Base-by-base conservation (phyloP, 2,113 vertebrate species). In the Anolis carolinensis region DNA sequence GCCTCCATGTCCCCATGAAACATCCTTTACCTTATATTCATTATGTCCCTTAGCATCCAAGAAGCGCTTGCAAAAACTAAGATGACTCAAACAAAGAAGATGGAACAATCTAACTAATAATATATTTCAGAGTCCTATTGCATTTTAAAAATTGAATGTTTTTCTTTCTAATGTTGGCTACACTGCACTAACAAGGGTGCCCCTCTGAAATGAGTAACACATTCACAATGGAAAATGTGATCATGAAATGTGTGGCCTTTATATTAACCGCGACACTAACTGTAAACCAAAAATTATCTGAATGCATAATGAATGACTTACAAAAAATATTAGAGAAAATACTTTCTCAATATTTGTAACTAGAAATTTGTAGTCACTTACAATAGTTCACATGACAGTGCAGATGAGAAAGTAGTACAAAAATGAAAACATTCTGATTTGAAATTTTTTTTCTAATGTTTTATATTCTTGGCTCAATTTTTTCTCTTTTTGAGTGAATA, bases 341-440 rank as follows among this genome's bases (percentile, higher is more conserved):
- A 81, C 79, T 63, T 50, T n/a, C n/a, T 62, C 7, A 67, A 3
- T 65, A 70, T 84, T 44, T 81, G 32, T 71, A 81, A 62, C 0
- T 86, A 30, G 39, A 63, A 88, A 30, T 27, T 74, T 6, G 82
- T 65, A 79, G 81, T 76, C 36, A 87, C 82, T 11, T 27, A 79
- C 5, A 59, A 32, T n/a, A 88, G 63, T 32, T 68, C 14, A 77
- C 88, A 89, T 3, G 9, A 21, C 50, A 44, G 2, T 0, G 7
- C 0, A 0, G 0, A 4, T 78, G 71, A 14, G 0, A 0, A 89
- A 16, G 2, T 10, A 86, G 32, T 5, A 74, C 23, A 52, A 32
- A 76, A 73, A 88, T 88, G 79, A 62, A 39, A 59, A 11, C n/a
- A 2, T 68, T 27, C 55, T 59, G 80, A 89, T 84, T 77, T 79